Evolutionary conservation across 1,140 invertebrate genomes (phyloP).

Genomic region (Lepidurus arcticus): DNA sequence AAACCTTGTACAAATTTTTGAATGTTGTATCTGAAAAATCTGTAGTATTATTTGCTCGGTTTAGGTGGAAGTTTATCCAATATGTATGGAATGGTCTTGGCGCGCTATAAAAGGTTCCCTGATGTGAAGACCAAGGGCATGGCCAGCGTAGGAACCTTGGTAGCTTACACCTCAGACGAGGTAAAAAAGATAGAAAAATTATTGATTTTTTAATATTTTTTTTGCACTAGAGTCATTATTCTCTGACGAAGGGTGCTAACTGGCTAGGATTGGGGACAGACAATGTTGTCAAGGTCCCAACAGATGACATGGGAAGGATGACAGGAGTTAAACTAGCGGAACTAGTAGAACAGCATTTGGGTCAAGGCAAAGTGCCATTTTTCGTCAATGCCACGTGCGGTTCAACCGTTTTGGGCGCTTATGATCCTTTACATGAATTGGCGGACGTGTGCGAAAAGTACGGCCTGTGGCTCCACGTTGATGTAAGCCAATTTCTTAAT

Average conservation of each 20-base stretch:
- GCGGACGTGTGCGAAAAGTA: conserved; percentile 49
- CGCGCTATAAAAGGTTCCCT: conserved; percentile 66
- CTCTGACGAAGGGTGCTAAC: conserved; percentile 68
- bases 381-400: conserved; percentile 60
- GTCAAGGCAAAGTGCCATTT: conserved; percentile 53
- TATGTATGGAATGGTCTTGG: conserved; percentile 73
- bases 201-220: conserved; percentile 20
- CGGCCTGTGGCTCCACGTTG: conserved; percentile 77
- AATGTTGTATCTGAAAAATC: too few relatives aligned
- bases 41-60: conserved; percentile 39
- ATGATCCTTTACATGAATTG: conserved; percentile 50
- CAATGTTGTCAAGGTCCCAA: conserved; percentile 60
- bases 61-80: conserved; percentile 79
- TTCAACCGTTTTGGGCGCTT: conserved; percentile 46
- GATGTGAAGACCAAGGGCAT: conserved; percentile 65
- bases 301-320: conserved; percentile 63
- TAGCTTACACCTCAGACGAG: conserved; percentile 69
- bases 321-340: conserved; percentile 51
- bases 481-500: conserved; percentile 52
- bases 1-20: conserved; percentile 28
- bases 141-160: conserved; percentile 53
- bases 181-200: conserved; percentile 43
- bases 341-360: conserved; percentile 49
- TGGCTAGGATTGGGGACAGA: conserved; percentile 76
- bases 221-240: conserved; percentile 68